phyloP scores from a whole-genome alignment of 2,113 vertebrate genomes.

The Neoarius graeffei region DNA sequence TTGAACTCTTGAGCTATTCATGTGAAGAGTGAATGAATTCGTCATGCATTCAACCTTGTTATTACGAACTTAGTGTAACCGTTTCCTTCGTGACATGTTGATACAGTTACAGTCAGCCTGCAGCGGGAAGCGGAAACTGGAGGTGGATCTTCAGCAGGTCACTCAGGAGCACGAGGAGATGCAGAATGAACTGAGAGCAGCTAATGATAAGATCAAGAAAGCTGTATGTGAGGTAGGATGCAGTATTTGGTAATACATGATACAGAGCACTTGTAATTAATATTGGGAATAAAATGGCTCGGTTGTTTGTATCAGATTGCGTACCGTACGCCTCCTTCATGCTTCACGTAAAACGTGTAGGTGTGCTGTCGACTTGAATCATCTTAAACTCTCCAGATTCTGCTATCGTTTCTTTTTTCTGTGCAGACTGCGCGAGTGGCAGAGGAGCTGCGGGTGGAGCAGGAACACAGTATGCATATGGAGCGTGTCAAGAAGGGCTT shows the following conservation, averaged over 20 bases:
- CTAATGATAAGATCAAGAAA: constrained; percentile 73
- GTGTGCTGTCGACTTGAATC: too few relatives aligned
- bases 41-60: background rate
- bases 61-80: background rate
- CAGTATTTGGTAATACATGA: background rate
- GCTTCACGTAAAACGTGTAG: too few relatives aligned
- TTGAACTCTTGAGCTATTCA: background rate
- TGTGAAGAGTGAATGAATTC: background rate
- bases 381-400: background rate
- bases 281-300: background rate
- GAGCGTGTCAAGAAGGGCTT: constrained; percentile 77
- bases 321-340: background rate
- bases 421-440: constrained; percentile 67
- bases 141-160: constrained; percentile 75
- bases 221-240: constrained; percentile 69
- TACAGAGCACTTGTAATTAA: background rate
- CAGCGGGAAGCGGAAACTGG: constrained; percentile 72
- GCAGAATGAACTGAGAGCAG: constrained; percentile 64
- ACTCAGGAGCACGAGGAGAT: constrained; percentile 77
- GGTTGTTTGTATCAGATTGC: background rate
- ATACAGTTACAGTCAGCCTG: constrained; percentile 69
- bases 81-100: background rate
- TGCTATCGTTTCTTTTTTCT: background rate
- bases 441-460: constrained; percentile 78
- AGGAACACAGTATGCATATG: constrained; percentile 76